Evolutionary conservation across 1,140 invertebrate genomes (phyloP), one percentile per base, ranked within the genome.

Genomic region (Drosophila nigrodunni): DNA sequence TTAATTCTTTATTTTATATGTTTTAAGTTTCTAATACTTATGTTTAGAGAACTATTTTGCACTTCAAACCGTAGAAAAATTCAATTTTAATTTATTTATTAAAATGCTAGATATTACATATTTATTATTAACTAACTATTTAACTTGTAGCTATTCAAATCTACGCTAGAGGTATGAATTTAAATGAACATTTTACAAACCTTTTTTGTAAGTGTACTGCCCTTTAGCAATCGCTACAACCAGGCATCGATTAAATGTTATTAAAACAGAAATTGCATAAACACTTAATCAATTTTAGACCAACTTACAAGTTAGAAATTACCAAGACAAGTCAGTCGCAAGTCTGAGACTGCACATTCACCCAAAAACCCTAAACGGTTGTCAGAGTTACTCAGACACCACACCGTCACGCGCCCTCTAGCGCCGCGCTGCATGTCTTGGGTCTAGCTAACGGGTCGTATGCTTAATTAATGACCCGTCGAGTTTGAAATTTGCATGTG

Each of bases 231-330:
- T 69, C 46, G 58, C 30, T 58, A 67, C 74, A 30, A 43, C n/a
- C 54, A 68, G 30, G 73, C 77, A 67, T 82, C 82, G 83, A 88
- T 87, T 87, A 87, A 80, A 65, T 81, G 72, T 65, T 77, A 83
- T 87, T 88, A 83, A 88, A 58, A 46, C 52, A 43, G 41, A 71
- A 87, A 88, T 87, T 82, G 59, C 83, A 88, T 64, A 87, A 87
- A 76, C 74, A 78, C 75, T 82, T 80, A 79, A 82, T 87, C 69
- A 77, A 78, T 87, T 77, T 87, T 64, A 60, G 77, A 77, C 55
- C 37, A 62, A 35, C 58, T 25, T 41, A 50, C 44, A 55, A 62
- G 60, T 66, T 46, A 70, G 69, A 68, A 77, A 79, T 54, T 25
- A 59, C 44, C 61, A n/a, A 61, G 41, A 64, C 59, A 52, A 68